phyloP scores from a whole-genome alignment of 2,888 invertebrate genomes.

The Torymus aiolomorphi region DNA sequence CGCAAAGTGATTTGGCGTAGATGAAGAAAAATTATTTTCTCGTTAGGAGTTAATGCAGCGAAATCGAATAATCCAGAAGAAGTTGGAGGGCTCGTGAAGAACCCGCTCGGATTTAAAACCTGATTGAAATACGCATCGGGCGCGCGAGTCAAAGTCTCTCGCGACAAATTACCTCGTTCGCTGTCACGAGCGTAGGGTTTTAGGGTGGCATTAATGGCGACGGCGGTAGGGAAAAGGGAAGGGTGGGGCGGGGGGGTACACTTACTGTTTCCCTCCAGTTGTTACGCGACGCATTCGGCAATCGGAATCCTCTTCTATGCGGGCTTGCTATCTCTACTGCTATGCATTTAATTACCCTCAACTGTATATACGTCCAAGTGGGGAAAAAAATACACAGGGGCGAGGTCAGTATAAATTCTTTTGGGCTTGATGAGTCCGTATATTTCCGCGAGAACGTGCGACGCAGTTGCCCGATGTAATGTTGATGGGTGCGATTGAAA shows the following conservation, averaged over 20 bases:
- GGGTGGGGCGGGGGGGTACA: no score
- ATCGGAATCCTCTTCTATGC: not conserved
- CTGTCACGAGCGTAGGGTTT: slow-evolving; percentile 32
- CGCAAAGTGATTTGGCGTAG: not conserved
- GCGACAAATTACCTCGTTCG: slow-evolving; percentile 45
- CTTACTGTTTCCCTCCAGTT: slow-evolving; percentile 11
- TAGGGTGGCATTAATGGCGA: slow-evolving; percentile 40
- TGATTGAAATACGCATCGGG: slow-evolving; percentile 50
- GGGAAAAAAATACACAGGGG: no score
- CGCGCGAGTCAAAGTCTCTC: slow-evolving; percentile 33
- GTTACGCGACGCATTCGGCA: slow-evolving; percentile 9
- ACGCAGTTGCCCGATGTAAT: no score
- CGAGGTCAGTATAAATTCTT: no score
- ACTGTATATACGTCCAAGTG: no score
- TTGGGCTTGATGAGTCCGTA: no score
- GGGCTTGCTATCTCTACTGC: not conserved
- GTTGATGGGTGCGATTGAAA: no score
- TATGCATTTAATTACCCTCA: no score
- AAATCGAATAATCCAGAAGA: not conserved
- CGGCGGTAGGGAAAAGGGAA: not conserved
- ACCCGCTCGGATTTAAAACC: slow-evolving; percentile 27
- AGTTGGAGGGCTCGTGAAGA: not conserved
- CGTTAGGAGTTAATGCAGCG: not conserved
- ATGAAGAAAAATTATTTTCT: not conserved
- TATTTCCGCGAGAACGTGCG: no score